A percentile compares a stretch with the other conserved stretches of the same genome.
These are phyloP conservation scores for Aphodius sticticus DNA, from an alignment of 2,888 invertebrate species.

Conservation along the genomic window DNA sequence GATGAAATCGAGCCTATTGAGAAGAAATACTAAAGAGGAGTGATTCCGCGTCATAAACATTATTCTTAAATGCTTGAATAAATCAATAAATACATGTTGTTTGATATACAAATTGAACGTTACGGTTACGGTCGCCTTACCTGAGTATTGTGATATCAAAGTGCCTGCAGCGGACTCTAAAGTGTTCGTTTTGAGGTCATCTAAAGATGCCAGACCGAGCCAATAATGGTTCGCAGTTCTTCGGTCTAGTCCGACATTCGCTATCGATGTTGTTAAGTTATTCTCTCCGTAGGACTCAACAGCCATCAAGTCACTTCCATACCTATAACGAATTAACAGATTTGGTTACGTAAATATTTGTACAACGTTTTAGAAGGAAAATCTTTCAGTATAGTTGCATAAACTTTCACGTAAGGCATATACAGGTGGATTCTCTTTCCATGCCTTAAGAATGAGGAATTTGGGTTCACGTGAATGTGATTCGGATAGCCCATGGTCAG, in stretches of 20 bases:
- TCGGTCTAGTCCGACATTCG: constrained; percentile 71
- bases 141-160: constrained; percentile 90
- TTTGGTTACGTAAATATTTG: not conserved
- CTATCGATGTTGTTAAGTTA: constrained; percentile 86
- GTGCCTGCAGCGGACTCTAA: constrained; percentile 91
- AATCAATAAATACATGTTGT: constrained; percentile 10
- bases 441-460: not conserved
- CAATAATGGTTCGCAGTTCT: constrained; percentile 78
- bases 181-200: constrained; percentile 93
- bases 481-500: constrained; percentile 36
- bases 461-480: constrained; percentile 25
- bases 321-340: constrained; percentile 66
- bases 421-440: not conserved
- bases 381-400: not conserved
- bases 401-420: not conserved
- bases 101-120: not conserved
- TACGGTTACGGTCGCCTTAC: constrained; percentile 58
- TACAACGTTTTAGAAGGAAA: constrained; percentile 5
- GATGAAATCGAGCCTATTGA: constrained; percentile 13
- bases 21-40: not conserved
- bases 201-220: constrained; percentile 89
- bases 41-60: not conserved
- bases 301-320: constrained; percentile 93
- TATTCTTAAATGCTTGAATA: constrained; percentile 6
- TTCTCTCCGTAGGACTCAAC: constrained; percentile 92